Evolutionary conservation across 1,140 invertebrate genomes (phyloP), one percentile per base, ranked within the genome.

Genomic region (Melitaea cinxia): DNA sequence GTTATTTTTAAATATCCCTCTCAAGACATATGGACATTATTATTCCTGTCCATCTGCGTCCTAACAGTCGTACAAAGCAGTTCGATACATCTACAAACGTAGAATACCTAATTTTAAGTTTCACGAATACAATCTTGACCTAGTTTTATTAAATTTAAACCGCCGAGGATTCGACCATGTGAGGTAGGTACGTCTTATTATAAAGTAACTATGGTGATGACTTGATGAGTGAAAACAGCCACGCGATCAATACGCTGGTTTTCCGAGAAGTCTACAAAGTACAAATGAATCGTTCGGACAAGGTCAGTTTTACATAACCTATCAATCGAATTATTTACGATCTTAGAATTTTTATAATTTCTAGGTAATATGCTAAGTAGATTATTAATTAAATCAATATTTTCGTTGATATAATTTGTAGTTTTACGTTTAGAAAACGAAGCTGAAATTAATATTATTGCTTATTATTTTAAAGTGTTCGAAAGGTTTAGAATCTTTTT

Each of bases 1-100:
- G 78, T 85, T 89, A 87, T 87, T 89, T 86, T 85, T 80, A 77
- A 75, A 73, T 75, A 68, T 54, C 49, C 61, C 72, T 47, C 53
- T 61, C 69, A 56, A 68, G 71, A 67, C 82, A 81, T 85, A 81
- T 81, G 85, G 80, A 68, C 78, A 77, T 77, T 84, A 77, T 85
- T 82, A 84, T 83, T 82, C 68, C 67, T 70, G 72, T 71, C 70
- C 80, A 82, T 82, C 75, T 81, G 78, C 65, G 73, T 26, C 37
- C 23, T 69, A 72, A 63, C 72, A 80, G 78, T 76, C 75, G 61
- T 69, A 39, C 23, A 12, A 35, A 55, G 35, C 17, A 53, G 59
- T 66, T 65, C 9, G 19, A 55, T 54, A 35, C 30, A 21, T 39
- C 62, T 57, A 50, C 53, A 63, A 68, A 70, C 57, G 63, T 50